phyloP scores from a whole-genome alignment of 2,888 invertebrate genomes.

The Andrena fulva region DNA sequence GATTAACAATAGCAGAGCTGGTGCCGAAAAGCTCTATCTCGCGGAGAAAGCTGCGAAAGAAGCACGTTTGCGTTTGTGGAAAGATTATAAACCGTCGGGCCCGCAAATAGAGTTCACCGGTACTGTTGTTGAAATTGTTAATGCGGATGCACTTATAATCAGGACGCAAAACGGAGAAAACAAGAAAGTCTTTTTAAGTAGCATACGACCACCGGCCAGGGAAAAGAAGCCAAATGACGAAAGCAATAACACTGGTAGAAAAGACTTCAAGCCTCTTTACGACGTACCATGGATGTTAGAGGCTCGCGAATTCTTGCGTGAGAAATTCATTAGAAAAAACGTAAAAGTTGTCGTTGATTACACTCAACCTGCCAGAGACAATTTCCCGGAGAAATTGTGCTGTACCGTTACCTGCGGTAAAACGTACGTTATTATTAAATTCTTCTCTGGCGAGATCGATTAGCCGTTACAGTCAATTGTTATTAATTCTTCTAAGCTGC shows the following conservation, averaged over 20 bases:
- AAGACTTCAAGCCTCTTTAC: conserved; percentile 95
- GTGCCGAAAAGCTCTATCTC: conserved; percentile 92
- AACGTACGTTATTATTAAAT: conserved; percentile 86
- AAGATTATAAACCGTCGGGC: conserved; percentile 92
- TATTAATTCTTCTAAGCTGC: background rate
- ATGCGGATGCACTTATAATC: conserved; percentile 96
- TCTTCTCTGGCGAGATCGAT: background rate
- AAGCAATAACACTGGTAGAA: conserved; percentile 89
- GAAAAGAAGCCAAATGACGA: conserved; percentile 87
- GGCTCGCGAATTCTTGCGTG: conserved; percentile 97
- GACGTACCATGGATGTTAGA: conserved; percentile 99
- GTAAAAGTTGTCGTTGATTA: conserved; percentile 97
- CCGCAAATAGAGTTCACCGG: conserved; percentile 92
- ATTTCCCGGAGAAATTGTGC: conserved; percentile 97
- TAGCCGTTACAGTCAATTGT: background rate
- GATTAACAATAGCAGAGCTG: conserved; percentile 92
- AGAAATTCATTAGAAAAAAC: conserved; percentile 97
- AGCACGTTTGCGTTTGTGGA: conserved; percentile 94
- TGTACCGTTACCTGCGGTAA: conserved; percentile 95
- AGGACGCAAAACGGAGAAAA: conserved; percentile 91
- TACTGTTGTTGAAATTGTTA: conserved; percentile 95
- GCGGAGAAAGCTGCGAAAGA: conserved; percentile 96
- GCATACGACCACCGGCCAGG: conserved; percentile 96
- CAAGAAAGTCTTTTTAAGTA: conserved; percentile 97
- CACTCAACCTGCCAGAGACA: conserved; percentile 97